Base-by-base conservation (phyloP, 1,140 invertebrate genomes). In the Drosophila yakuba region DNA sequence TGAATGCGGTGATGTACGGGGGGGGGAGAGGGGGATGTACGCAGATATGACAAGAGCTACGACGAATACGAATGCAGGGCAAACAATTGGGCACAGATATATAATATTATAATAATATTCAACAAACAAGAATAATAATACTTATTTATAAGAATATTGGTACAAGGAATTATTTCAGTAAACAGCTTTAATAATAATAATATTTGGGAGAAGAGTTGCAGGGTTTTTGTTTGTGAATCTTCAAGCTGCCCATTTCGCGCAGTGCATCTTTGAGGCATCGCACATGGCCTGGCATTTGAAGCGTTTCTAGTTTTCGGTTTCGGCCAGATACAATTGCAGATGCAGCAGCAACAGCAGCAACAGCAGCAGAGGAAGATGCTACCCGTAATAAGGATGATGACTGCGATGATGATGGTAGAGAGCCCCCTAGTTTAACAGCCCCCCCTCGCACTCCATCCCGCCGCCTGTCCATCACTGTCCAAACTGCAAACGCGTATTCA, bases 401-500 rank as follows among this genome's bases (percentile, higher is more conserved):
- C 28, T 36, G 20, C 23, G 10, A 47, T 56, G 62, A 56, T 69
- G 67, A 69, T 68, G 50, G 39, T 36, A 15, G 25, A 32, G 23
- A 11, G 28, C n/a, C 10, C 20, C 43, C 50, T 36, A 50, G 35
- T 20, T 28, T 17, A 8, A 5, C 3, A 1, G 1, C 23, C 39
- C 36, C 32, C n/a, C 15, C n/a, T 8, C 14, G 11, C 12, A 14
- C 12, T 38, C 3, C 11, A 28, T 10, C 2, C 23, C 50, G 12
- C 4, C 12, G 25, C 11, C 43, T 20, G 36, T 58, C 35, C 12
- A 12, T 28, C 51, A 43, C 59, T 66, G 62, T 64, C 61, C 61
- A 47, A 60, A 5, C 44, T 43, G 28, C 67, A 17, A 71, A 58
- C 59, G 52, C 66, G 55, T 80, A 80, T 84, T 85, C 81, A 80